Percentiles rank a stretch among this genome's conserved stretches.
Conservation (phyloP, 2,888 invertebrate species). For the Pyrocoelia pectoralis region DNA sequence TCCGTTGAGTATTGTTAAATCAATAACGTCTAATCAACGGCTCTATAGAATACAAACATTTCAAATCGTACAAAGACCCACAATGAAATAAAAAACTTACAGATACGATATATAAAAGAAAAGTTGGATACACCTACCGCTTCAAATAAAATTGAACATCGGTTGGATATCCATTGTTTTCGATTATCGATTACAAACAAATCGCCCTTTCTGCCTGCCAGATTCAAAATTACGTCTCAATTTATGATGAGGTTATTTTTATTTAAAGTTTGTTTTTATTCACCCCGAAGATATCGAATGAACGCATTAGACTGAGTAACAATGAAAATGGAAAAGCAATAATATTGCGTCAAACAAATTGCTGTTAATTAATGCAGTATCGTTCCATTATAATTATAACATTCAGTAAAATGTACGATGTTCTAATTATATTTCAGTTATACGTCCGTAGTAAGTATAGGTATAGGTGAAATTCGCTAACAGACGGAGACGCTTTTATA, state of each 20-base stretch:
- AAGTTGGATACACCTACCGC: slow-evolving; percentile 1
- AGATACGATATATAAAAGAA: background rate
- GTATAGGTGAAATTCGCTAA: too few relatives aligned
- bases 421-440: too few relatives aligned
- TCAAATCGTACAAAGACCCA: background rate
- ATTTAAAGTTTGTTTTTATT: background rate
- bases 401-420: too few relatives aligned
- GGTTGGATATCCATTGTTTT: background rate
- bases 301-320: too few relatives aligned
- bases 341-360: too few relatives aligned
- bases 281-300: too few relatives aligned
- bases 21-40: background rate
- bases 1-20: background rate
- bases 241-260: background rate
- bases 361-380: too few relatives aligned
- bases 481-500: too few relatives aligned
- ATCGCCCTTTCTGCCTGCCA: background rate
- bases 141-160: background rate
- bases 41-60: background rate
- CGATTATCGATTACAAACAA: background rate
- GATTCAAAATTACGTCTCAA: background rate
- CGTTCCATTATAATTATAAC: too few relatives aligned
- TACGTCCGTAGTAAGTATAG: too few relatives aligned
- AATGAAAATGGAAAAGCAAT: too few relatives aligned
- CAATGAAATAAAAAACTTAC: background rate